These are phyloP conservation scores for Pocillopora grandis DNA, from an alignment of 92 coral and sea anemone species.

Conservation along the genomic window DNA sequence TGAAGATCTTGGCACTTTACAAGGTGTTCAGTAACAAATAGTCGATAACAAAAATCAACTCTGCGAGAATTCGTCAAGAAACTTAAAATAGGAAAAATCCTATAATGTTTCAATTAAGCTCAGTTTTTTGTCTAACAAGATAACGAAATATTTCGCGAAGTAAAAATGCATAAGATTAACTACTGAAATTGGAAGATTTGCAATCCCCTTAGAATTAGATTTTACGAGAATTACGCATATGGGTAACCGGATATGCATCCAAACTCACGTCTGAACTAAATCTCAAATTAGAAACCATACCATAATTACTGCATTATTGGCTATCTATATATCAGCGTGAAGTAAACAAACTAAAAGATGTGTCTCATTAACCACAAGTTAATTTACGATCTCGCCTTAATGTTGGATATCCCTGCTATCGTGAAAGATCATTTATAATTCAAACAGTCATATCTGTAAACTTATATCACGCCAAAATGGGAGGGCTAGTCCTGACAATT, in stretches of 20 bases:
- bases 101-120: no score
- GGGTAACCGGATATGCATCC: slow-evolving; percentile 9
- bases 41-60: background rate
- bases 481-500: background rate
- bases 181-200: background rate
- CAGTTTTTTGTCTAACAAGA: background rate
- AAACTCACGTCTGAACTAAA: background rate
- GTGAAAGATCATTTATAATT: background rate
- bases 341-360: background rate
- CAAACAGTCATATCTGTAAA: background rate
- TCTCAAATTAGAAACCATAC: background rate
- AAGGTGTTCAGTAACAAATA: background rate
- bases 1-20: background rate
- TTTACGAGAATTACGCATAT: background rate
- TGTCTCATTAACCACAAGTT: background rate
- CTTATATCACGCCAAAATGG: background rate
- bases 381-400: background rate
- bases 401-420: background rate
- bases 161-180: background rate
- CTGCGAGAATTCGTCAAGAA: background rate
- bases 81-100: no score
- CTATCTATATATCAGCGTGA: background rate
- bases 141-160: background rate
- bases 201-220: slow-evolving; percentile 11
- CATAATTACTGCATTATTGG: background rate